Evolutionary conservation across 2,113 vertebrate species (phyloP).

Genomic region (Xiphophorus maculatus): DNA sequence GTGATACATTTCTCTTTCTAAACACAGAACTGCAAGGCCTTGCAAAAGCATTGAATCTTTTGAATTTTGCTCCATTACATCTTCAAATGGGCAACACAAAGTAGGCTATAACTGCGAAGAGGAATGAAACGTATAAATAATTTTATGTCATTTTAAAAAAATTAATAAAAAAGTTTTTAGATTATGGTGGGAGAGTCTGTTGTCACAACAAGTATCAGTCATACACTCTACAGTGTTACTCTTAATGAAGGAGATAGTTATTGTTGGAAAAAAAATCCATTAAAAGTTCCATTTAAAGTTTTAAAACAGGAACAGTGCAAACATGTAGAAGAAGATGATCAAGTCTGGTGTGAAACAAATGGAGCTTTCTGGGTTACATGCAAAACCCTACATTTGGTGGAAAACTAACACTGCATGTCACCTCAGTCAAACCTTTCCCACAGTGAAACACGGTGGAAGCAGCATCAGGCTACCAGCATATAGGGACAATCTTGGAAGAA

Average conservation of each 20-base stretch:
- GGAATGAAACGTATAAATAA: neutral
- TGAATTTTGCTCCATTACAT: neutral
- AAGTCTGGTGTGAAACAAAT: neutral
- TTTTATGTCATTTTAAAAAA: too few species aligned
- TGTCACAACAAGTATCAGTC: too few species aligned
- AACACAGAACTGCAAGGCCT: neutral
- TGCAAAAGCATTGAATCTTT: neutral
- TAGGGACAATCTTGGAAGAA: neutral
- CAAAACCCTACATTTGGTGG: neutral
- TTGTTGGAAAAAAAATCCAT: too few species aligned
- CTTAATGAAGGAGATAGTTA: too few species aligned
- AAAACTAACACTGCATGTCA: neutral
- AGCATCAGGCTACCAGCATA: neutral
- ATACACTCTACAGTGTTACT: too few species aligned
- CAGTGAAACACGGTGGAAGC: neutral
- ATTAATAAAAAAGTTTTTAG: too few species aligned
- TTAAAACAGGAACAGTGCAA: neutral
- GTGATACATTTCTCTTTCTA: conserved; percentile 23
- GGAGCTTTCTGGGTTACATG: neutral
- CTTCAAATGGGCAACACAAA: conserved; percentile 4
- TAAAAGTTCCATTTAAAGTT: too few species aligned
- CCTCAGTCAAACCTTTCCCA: neutral
- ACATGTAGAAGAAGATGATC: neutral
- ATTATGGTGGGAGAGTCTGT: too few species aligned
- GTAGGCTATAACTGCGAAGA: conserved; percentile 16